Evolutionary conservation across 1,140 invertebrate genomes (phyloP).

Genomic region (Antheraea pernyi): DNA sequence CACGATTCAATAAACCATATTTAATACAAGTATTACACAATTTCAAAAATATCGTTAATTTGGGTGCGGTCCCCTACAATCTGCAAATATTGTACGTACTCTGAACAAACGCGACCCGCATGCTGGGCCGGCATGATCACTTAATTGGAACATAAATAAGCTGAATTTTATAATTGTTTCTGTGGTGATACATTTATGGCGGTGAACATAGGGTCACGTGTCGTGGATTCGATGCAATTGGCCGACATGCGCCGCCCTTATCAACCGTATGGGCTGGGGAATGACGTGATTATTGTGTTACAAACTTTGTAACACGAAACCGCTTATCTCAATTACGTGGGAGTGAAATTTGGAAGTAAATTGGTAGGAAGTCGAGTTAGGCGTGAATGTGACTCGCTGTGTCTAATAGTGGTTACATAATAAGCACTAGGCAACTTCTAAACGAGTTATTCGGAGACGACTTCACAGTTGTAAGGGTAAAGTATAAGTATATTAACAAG

Average conservation of each 20-base stretch:
- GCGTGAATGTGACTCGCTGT: not conserved
- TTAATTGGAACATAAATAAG: slow-evolving; percentile 66
- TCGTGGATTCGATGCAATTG: slow-evolving; percentile 64
- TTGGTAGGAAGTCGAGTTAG: not conserved
- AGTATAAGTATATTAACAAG: no score
- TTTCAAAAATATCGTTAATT: slow-evolving; percentile 20
- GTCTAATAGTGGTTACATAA: not conserved
- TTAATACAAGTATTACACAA: slow-evolving; percentile 27
- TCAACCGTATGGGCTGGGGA: slow-evolving; percentile 47
- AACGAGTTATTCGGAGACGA: no score
- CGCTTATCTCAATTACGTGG: slow-evolving; percentile 26
- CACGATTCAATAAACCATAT: slow-evolving; percentile 41
- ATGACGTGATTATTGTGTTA: slow-evolving; percentile 71
- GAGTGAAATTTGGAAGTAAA: slow-evolving; percentile 18
- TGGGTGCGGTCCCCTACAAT: slow-evolving; percentile 17
- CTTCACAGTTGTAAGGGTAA: no score
- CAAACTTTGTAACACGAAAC: slow-evolving; percentile 44
- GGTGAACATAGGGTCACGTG: slow-evolving; percentile 72
- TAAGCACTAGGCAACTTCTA: no score
- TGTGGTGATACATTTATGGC: slow-evolving; percentile 52
- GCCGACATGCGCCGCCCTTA: slow-evolving; percentile 30
- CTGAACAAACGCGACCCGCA: slow-evolving; percentile 48
- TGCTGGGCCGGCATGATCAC: slow-evolving; percentile 50
- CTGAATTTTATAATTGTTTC: slow-evolving; percentile 46
- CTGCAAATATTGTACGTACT: slow-evolving; percentile 19